Conservation (phyloP, 2,888 invertebrate species). For the Pegoplata infirma region DNA sequence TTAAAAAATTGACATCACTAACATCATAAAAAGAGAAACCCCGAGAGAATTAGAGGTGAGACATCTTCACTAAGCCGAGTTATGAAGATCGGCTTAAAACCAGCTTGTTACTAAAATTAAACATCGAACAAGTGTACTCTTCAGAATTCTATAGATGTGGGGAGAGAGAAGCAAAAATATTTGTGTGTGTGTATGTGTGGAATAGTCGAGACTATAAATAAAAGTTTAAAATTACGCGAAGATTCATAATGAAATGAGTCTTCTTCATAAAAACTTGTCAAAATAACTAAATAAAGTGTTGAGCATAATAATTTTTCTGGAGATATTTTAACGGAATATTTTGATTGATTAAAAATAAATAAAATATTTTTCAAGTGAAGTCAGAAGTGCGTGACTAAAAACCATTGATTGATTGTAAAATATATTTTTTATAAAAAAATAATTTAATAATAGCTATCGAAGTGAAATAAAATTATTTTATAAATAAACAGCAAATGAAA, state of each 20-base stretch:
- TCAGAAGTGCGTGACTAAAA: conserved; percentile 13
- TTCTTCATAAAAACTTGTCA: conserved; percentile 48
- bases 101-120: conserved; percentile 31
- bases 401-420: conserved; percentile 14
- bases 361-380: not conserved
- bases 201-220: conserved; percentile 56
- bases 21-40: not conserved
- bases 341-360: not conserved
- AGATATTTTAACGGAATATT: not conserved
- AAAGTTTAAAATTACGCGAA: conserved; percentile 48
- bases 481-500: not conserved
- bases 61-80: conserved; percentile 34
- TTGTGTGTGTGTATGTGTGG: conserved; percentile 4
- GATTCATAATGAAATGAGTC: conserved; percentile 58
- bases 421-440: not conserved
- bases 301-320: not conserved
- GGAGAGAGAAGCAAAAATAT: conserved; percentile 32
- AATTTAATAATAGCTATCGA: not conserved
- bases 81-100: conserved; percentile 42
- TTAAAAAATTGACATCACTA: not conserved
- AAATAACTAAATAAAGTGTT: not conserved
- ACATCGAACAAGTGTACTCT: conserved; percentile 14
- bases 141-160: not conserved
- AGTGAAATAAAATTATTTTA: too few species aligned
- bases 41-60: not conserved